These are phyloP conservation scores for Callipepla californica DNA, from an alignment of 2,113 vertebrate genomes.

Conservation along the genomic window DNA sequence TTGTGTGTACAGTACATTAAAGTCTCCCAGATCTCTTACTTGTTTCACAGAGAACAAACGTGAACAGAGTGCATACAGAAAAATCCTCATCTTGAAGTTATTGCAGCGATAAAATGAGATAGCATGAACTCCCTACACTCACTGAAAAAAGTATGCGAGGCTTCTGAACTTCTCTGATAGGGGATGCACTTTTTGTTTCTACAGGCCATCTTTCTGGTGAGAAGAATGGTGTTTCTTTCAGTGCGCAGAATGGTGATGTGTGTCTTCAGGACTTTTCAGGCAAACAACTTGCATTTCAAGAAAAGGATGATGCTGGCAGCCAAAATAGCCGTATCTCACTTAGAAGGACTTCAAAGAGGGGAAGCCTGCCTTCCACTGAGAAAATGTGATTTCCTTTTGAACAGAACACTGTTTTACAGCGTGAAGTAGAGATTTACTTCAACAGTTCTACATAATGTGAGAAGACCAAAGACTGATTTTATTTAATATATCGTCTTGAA, in stretches of 20 bases:
- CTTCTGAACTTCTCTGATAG: background rate
- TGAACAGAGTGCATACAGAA: background rate
- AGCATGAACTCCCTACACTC: background rate
- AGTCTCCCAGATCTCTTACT: background rate
- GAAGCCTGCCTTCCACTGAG: conserved; percentile 78
- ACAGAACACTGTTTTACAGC: conserved; percentile 50
- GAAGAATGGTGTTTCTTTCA: conserved; percentile 81
- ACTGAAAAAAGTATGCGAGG: background rate
- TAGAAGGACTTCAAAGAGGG: conserved; percentile 82
- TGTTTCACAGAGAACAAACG: background rate
- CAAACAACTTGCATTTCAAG: conserved; percentile 73
- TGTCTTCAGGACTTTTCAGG: conserved; percentile 78
- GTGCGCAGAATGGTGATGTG: conserved; percentile 79
- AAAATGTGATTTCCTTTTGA: conserved; percentile 78
- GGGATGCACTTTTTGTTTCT: conserved; percentile 39
- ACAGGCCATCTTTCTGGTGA: conserved; percentile 76
- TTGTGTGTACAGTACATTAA: background rate
- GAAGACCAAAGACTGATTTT: conserved; percentile 71
- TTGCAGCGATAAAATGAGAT: background rate
- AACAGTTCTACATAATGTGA: conserved; percentile 78
- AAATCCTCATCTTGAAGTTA: background rate
- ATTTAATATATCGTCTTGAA: conserved; percentile 70
- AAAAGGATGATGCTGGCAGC: conserved; percentile 74
- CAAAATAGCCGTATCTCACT: conserved; percentile 70
- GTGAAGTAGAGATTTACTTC: conserved; percentile 66